phyloP scores from a whole-genome alignment of 2,113 vertebrate genomes.

The Trichomycterus rosablanca region DNA sequence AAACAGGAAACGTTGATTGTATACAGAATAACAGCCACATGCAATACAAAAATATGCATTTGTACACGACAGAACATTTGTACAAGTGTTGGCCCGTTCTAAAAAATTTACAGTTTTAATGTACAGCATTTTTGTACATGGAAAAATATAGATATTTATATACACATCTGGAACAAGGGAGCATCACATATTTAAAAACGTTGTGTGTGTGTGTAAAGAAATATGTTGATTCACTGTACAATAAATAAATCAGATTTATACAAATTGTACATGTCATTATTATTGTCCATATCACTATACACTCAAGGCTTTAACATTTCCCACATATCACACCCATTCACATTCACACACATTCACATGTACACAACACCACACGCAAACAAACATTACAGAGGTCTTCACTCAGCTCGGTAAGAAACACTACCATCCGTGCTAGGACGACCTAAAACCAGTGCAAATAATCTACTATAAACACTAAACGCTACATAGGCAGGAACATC shows the following conservation, averaged over 20 bases:
- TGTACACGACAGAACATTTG: slow-evolving; percentile 60
- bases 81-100: neutral
- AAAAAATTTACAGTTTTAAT: slow-evolving; percentile 60
- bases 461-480: neutral
- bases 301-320: neutral
- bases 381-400: slow-evolving; percentile 8
- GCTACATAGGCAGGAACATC: slow-evolving; percentile 9
- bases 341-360: slow-evolving; percentile 15
- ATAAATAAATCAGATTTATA: slow-evolving; percentile 68
- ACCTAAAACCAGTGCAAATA: neutral
- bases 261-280: slow-evolving; percentile 25
- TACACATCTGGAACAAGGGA: slow-evolving; percentile 66
- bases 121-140: slow-evolving; percentile 64
- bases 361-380: slow-evolving; percentile 29
- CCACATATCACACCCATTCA: slow-evolving; percentile 25
- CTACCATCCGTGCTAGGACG: neutral
- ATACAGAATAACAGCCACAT: slow-evolving; percentile 69
- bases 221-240: slow-evolving; percentile 61
- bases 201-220: slow-evolving; percentile 72
- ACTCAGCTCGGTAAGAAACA: neutral
- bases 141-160: slow-evolving; percentile 72
- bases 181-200: slow-evolving; percentile 69
- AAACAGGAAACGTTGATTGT: slow-evolving; percentile 65
- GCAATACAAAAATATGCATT: slow-evolving; percentile 80
- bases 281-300: too few relatives aligned